Conservation (phyloP, 2,888 invertebrate genomes). For the Athalia circularis region DNA sequence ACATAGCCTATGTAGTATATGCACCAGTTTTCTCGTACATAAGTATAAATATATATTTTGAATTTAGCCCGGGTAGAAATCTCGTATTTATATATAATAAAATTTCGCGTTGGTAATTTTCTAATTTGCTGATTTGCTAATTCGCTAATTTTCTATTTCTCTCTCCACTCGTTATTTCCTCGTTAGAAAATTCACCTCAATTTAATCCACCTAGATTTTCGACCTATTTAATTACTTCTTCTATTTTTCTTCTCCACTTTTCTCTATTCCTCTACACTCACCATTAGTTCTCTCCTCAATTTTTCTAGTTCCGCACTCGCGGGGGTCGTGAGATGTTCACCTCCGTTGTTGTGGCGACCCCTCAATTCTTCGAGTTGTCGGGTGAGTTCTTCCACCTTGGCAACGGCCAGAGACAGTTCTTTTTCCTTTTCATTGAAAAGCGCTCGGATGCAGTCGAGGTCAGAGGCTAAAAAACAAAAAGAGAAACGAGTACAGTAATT, state of each 20-base stretch:
- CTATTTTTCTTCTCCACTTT: background rate
- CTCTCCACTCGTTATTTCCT: background rate
- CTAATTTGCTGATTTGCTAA: background rate
- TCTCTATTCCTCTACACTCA: conserved; percentile 76
- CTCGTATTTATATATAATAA: background rate
- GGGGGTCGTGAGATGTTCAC: conserved; percentile 78
- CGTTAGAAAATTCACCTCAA: background rate
- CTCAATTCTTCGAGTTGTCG: conserved; percentile 94
- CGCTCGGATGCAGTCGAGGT: conserved; percentile 96
- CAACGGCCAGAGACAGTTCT: conserved; percentile 96
- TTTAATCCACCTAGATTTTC: background rate
- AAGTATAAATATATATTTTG: no score
- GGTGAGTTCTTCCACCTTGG: conserved; percentile 97
- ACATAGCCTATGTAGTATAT: no score
- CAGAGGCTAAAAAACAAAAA: conserved; percentile 83
- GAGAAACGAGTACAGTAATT: background rate
- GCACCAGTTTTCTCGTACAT: no score
- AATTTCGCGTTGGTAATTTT: background rate
- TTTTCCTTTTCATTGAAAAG: conserved; percentile 98
- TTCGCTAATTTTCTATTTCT: background rate
- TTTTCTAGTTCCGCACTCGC: conserved; percentile 94
- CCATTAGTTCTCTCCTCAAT: conserved; percentile 93
- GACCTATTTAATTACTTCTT: background rate
- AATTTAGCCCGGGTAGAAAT: background rate
- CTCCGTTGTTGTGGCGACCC: conserved; percentile 71